Conservation (phyloP, 2,113 vertebrate genomes). For the Delphinapterus leucas region DNA sequence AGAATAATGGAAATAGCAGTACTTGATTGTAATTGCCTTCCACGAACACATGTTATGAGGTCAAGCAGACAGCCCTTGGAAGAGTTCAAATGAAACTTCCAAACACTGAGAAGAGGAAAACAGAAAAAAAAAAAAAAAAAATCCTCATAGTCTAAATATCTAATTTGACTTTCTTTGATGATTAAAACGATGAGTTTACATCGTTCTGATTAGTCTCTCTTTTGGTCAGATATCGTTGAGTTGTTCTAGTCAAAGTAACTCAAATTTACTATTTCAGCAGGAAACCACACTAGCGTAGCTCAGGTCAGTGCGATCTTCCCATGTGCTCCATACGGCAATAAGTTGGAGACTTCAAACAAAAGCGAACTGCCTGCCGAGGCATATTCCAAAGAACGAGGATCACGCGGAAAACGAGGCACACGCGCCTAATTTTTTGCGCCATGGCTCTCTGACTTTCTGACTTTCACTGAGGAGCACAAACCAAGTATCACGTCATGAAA, state of each 20-base stretch:
- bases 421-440: neutral
- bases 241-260: neutral
- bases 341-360: neutral
- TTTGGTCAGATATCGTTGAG: neutral
- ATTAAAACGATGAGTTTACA: neutral
- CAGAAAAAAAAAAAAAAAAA: neutral
- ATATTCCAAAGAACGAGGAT: neutral
- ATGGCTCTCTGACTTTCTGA: neutral
- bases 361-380: neutral
- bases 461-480: neutral
- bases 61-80: constrained; percentile 6
- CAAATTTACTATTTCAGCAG: neutral
- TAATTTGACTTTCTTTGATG: neutral
- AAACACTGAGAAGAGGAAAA: neutral
- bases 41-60: constrained; percentile 3
- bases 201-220: neutral
- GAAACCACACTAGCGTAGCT: neutral
- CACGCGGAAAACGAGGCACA: neutral
- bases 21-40: constrained; percentile 54
- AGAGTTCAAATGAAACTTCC: constrained; percentile 24
- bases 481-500: neutral
- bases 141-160: neutral
- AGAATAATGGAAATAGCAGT: constrained; percentile 34
- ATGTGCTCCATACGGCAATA: neutral
- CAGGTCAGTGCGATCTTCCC: neutral